These are phyloP conservation scores for Gymnobelideus leadbeateri DNA, from an alignment of 2,113 vertebrate genomes.

Conservation along the genomic window DNA sequence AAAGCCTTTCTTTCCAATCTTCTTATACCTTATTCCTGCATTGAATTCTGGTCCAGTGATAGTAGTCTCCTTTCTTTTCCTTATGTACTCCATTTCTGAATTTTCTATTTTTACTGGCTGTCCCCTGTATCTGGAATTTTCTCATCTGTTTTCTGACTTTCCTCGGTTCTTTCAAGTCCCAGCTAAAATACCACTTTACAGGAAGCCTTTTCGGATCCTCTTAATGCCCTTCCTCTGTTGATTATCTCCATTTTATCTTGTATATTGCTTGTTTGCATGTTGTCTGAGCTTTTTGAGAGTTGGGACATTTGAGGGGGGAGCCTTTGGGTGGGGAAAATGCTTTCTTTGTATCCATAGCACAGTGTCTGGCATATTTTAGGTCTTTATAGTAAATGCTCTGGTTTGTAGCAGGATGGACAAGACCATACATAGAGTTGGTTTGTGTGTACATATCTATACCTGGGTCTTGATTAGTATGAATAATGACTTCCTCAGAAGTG, in stretches of 20 bases:
- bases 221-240: background rate
- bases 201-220: background rate
- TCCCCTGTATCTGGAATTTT: background rate
- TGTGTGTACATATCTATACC: too few relatives aligned
- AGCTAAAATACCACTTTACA: background rate
- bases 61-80: background rate
- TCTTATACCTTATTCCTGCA: background rate
- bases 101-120: background rate
- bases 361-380: background rate
- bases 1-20: background rate
- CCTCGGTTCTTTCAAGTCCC: background rate
- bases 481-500: too few relatives aligned
- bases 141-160: background rate
- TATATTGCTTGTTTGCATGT: background rate
- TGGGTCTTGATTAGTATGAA: too few relatives aligned
- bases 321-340: background rate
- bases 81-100: background rate
- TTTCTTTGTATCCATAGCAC: background rate
- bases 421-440: too few relatives aligned
- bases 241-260: background rate
- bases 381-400: background rate
- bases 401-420: too few relatives aligned
- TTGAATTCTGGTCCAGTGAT: background rate
- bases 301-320: background rate
- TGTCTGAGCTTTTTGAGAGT: background rate